Conservation (phyloP, 2,797 vertebrate genomes). For the Pyrrhura leucotis region DNA sequence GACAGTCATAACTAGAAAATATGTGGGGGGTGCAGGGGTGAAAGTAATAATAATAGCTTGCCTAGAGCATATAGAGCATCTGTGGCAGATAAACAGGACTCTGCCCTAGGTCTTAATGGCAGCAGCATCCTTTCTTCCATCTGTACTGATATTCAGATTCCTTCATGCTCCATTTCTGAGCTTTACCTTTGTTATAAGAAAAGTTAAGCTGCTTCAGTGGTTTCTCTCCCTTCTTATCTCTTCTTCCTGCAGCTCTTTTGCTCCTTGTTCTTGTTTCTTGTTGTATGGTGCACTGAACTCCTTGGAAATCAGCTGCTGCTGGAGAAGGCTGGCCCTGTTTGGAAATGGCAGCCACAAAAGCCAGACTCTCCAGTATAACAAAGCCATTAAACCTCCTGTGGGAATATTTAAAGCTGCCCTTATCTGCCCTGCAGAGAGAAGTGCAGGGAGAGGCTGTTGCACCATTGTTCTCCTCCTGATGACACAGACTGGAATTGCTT, state of each 20-base stretch:
- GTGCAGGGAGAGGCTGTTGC: background rate
- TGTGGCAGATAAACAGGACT: background rate
- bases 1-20: background rate
- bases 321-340: background rate
- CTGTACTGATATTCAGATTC: background rate
- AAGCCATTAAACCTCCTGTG: background rate
- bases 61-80: background rate
- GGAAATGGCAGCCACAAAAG: background rate
- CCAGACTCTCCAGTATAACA: background rate
- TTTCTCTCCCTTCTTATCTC: background rate
- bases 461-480: background rate
- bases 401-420: background rate
- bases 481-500: background rate
- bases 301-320: background rate
- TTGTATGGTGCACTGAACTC: background rate
- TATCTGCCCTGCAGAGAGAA: conserved; percentile 1
- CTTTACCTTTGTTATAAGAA: background rate
- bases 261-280: background rate
- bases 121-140: background rate
- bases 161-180: background rate
- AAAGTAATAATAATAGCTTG: background rate
- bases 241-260: background rate
- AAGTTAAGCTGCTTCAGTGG: background rate
- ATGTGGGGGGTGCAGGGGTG: background rate
- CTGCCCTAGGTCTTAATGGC: background rate